phyloP scores from a whole-genome alignment of 2,797 vertebrate species.

The Siniperca scherzeri region DNA sequence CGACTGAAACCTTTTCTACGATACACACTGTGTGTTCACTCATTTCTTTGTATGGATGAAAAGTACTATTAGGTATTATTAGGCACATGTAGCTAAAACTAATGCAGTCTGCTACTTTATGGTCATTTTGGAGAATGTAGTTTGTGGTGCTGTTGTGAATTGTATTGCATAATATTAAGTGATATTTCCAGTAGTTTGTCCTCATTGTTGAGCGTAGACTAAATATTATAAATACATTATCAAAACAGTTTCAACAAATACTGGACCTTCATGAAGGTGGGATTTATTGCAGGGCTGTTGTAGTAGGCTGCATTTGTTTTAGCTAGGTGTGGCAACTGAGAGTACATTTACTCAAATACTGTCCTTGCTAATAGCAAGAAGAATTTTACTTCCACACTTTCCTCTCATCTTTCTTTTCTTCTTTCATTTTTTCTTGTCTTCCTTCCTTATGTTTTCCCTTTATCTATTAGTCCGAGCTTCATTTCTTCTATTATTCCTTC shows the following conservation, averaged over 20 bases:
- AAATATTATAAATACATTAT: background rate
- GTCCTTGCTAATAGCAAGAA: background rate
- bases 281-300: background rate
- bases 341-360: background rate
- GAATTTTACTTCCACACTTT: too few species aligned
- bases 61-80: background rate
- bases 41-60: background rate
- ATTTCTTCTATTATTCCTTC: background rate
- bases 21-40: background rate
- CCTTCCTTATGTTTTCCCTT: background rate
- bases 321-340: background rate
- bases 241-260: too few species aligned
- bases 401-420: background rate
- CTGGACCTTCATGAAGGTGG: too few species aligned
- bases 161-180: background rate
- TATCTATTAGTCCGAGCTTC: background rate
- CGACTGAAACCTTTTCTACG: too few species aligned
- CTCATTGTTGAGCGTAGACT: background rate
- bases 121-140: background rate
- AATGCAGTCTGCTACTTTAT: background rate
- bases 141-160: background rate
- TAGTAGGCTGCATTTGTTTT: background rate
- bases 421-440: background rate
- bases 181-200: background rate
- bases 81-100: background rate